Evolutionary conservation across 2,888 invertebrate species (phyloP), one percentile per base, ranked within the genome.

Genomic region (Hypolimnas misippus): DNA sequence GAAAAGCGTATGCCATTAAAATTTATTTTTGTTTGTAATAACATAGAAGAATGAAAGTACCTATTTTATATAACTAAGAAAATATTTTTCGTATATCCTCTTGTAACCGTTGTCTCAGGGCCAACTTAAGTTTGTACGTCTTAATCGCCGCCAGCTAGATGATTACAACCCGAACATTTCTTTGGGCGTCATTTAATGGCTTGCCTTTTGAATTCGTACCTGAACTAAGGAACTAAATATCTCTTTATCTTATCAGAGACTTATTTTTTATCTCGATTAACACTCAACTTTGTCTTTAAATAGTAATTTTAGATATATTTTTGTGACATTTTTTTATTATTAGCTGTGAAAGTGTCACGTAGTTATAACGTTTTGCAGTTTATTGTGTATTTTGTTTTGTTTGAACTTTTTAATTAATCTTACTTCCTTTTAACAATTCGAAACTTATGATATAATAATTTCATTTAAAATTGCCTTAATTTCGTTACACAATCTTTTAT

Each of bases 111-210:
- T 86, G 84, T 86, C 84, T 83, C 80, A 80, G 76, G 78, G 82
- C 73, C 78, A 74, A 78, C 73, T 78, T 74, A 83, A 89, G 79
- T 87, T 87, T 85, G 77, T 81, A 77, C 80, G 78, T 84, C 83
- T 86, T 86, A 87, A 86, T 87, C 81, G 83, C 86, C 84, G 80
- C 79, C 69, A 86, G 86, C 84, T 67, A 84, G 79, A 81, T 88
- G 83, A 89, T 88, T 86, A 87, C 82, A 78, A 64, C 70, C 75
- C 78, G 76, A 82, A 82, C 77, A 82, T 81, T 86, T 84, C 81
- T 82, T 83, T 77, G 74, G 79, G 72, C 77, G 78, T 81, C 80
- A 82, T 77, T 81, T 84, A 86, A 86, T 86, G 79, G 86, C 77
- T 80, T 77, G 78, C 78, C 81, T 83, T 87, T 85, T 83, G 79